A percentile compares a stretch with the other conserved stretches of the same genome.
These are phyloP conservation scores for Arizona elegans DNA, from an alignment of 2,113 vertebrate species.

Conservation along the genomic window DNA sequence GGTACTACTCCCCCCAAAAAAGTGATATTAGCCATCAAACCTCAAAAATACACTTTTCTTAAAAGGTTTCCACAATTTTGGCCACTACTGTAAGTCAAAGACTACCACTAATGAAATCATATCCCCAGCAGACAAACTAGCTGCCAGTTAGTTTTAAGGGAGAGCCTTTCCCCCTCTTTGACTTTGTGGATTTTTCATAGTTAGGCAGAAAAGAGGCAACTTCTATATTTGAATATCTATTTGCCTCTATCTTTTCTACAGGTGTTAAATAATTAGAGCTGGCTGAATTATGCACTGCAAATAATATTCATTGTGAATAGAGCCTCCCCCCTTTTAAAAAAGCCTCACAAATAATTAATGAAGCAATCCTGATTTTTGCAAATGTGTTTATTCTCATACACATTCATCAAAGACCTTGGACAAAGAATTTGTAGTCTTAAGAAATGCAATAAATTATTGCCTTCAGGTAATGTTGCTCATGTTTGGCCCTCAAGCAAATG, in stretches of 20 bases:
- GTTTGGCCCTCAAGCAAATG: background rate
- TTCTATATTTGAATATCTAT: conserved; percentile 56
- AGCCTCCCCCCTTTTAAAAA: background rate
- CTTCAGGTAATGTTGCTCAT: conserved; percentile 6
- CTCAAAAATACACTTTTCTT: no score
- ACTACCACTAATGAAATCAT: background rate
- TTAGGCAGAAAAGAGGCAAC: conserved; percentile 61
- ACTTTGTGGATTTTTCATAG: conserved; percentile 48
- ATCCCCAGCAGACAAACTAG: conserved; percentile 36
- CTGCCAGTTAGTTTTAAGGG: conserved; percentile 38
- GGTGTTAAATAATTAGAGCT: conserved; percentile 68
- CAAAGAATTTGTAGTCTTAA: conserved; percentile 31
- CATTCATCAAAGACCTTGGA: conserved; percentile 37
- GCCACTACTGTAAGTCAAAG: background rate
- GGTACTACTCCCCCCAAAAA: no score
- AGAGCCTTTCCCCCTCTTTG: conserved; percentile 43
- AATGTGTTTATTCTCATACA: conserved; percentile 31
- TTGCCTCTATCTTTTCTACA: conserved; percentile 60
- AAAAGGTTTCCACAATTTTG: no score
- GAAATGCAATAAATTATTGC: conserved; percentile 11
- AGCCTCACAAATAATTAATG: conserved; percentile 54
- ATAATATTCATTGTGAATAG: conserved; percentile 68
- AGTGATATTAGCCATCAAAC: no score
- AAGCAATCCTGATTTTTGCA: conserved; percentile 36
- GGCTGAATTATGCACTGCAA: conserved; percentile 66